A percentile compares a stretch with the other conserved stretches of the same genome.
Evolutionary conservation across 2,797 vertebrate genomes (phyloP).

Genomic region (Falco cherrug): DNA sequence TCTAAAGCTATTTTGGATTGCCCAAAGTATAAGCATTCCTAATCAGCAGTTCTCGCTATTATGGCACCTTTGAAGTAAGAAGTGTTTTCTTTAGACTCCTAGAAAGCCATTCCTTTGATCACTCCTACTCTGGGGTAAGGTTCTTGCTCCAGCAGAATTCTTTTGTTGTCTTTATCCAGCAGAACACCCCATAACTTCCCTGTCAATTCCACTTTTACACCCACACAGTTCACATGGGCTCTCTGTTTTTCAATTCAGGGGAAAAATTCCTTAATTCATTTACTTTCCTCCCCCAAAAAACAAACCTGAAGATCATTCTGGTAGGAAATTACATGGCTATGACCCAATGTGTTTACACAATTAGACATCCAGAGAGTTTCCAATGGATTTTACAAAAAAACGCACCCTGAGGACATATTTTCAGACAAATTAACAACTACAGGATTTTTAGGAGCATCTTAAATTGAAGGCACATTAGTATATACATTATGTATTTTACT

Average conservation of each 20-base stretch:
- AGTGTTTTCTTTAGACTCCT: not conserved
- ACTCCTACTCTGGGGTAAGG: not conserved
- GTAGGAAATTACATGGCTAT: not conserved
- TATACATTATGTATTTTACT: not conserved
- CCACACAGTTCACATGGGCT: not conserved
- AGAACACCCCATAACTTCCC: not conserved
- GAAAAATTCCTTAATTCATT: not conserved
- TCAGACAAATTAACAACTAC: not conserved
- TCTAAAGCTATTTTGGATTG: conserved; percentile 7
- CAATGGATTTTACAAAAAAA: not conserved
- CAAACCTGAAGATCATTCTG: not conserved
- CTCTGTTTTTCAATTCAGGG: not conserved
- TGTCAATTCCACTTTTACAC: not conserved
- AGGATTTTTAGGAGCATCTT: not conserved
- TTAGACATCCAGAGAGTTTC: not conserved
- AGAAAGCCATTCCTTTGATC: not conserved
- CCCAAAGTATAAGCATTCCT: not conserved
- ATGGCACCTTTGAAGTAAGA: not conserved
- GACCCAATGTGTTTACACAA: not conserved
- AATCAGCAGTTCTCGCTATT: not conserved
- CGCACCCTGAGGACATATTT: not conserved
- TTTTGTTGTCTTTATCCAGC: not conserved
- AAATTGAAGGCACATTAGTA: not conserved
- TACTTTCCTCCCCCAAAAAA: not conserved
- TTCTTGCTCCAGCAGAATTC: not conserved